Conservation (phyloP, 2,888 invertebrate genomes). For the Agriopis aurantiaria region DNA sequence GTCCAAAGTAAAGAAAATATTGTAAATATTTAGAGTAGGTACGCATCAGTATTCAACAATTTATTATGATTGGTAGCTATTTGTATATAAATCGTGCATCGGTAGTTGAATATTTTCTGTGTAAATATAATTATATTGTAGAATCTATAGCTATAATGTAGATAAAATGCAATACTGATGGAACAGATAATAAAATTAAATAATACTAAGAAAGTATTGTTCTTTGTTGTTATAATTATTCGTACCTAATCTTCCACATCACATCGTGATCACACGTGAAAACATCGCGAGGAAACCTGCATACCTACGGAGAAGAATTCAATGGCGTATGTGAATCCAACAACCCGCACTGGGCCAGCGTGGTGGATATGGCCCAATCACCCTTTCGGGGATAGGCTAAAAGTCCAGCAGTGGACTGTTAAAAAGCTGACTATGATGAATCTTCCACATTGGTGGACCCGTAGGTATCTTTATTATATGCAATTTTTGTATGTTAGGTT, state of each 20-base stretch:
- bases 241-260: neutral
- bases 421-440: too few relatives aligned
- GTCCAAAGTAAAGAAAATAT: neutral
- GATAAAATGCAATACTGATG: slow-evolving; percentile 62
- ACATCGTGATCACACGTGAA: too few relatives aligned
- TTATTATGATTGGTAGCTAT: neutral
- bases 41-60: neutral
- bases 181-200: slow-evolving; percentile 54
- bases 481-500: too few relatives aligned
- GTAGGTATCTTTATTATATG: too few relatives aligned
- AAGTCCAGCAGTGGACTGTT: too few relatives aligned
- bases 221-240: neutral
- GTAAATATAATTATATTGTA: slow-evolving; percentile 27
- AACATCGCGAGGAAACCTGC: too few relatives aligned
- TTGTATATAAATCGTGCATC: slow-evolving; percentile 19
- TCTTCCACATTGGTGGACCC: too few relatives aligned
- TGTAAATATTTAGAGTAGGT: slow-evolving; percentile 4
- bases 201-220: slow-evolving; percentile 5
- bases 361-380: too few relatives aligned
- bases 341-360: too few relatives aligned
- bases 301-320: too few relatives aligned
- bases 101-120: slow-evolving; percentile 24
- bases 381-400: too few relatives aligned
- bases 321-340: too few relatives aligned
- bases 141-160: slow-evolving; percentile 13